These are phyloP conservation scores for Stegophylla sp. DNA, from an alignment of 2,888 invertebrate species.

Conservation along the genomic window DNA sequence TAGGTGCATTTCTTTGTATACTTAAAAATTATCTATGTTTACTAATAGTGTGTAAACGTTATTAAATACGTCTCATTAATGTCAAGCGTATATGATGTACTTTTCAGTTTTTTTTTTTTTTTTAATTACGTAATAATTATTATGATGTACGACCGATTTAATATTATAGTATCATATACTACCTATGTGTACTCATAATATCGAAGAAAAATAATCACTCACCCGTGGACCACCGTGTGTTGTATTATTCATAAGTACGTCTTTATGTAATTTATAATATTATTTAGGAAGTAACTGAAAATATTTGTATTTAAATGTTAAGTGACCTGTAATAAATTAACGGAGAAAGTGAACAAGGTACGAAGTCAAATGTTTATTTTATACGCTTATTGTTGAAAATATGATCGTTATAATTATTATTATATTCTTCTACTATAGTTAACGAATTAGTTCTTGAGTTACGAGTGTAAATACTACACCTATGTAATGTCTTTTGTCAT, in stretches of 20 bases:
- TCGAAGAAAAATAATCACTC: background rate
- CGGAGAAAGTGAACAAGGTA: background rate
- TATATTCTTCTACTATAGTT: no score
- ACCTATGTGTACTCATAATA: background rate
- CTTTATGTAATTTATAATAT: constrained; percentile 17
- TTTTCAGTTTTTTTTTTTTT: constrained; percentile 12
- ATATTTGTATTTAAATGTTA: background rate
- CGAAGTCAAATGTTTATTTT: background rate
- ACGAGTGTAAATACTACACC: no score
- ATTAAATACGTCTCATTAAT: constrained; percentile 24
- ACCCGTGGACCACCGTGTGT: no score
- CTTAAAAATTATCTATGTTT: background rate
- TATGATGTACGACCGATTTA: background rate
- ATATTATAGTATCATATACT: background rate
- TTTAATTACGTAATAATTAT: constrained; percentile 29
- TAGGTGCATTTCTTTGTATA: background rate
- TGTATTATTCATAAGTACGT: background rate
- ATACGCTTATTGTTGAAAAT: background rate
- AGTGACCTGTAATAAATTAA: constrained; percentile 3
- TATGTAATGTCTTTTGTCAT: no score
- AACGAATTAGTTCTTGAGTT: no score
- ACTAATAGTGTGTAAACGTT: background rate
- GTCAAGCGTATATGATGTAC: background rate
- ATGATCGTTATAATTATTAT: no score
- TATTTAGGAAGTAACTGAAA: background rate